Evolutionary conservation across 1,140 invertebrate genomes (phyloP), one percentile per base, ranked within the genome.

Genomic region (Brachionus paranguensis): DNA sequence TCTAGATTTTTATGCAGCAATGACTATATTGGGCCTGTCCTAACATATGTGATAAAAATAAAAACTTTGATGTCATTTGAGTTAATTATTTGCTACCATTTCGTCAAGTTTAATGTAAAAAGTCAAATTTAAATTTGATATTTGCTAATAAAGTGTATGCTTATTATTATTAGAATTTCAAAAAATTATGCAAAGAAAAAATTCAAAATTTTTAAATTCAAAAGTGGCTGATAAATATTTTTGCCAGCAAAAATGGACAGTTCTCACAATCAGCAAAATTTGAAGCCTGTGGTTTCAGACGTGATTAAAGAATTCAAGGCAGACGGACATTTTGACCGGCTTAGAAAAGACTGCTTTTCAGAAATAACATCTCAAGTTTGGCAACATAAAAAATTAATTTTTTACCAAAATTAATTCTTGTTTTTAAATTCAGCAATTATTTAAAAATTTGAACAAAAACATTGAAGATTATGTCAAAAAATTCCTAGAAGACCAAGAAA

Each of bases 281-380:
- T 76, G 12, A 76, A 24, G n/a, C 72, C 72, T 8, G 20, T 81
- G 1, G 33, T 81, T 20, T 27, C 43, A 12, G 78, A 81, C 65
- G 78, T 68, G 53, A 45, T 81, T 20, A 43, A 37, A 81, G 78
- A 81, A 27, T 81, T 81, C 41, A 81, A 81, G 37, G 78, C 78
- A 43, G 43, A 24, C 11, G 78, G 78, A 17, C 33, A 81, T 27
- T 81, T 81, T 68, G 78, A 81, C 43, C 64, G 53, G 14, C 27
- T 81, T 6, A 60, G 78, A 64, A 81, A 81, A 81, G 64, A 68
- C 12, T 64, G 53, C 24, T 81, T 64, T 20, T 10, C 12, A 12
- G 78, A 81, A 20, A 68, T 81, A 29, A 45, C 41, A 20, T 81
- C 78, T 17, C 53, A 81, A 68, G 78, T 81, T 64, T 24, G 50